These are phyloP conservation scores for Callinectes sapidus DNA, from an alignment of 2,888 invertebrate genomes.

Conservation along the genomic window DNA sequence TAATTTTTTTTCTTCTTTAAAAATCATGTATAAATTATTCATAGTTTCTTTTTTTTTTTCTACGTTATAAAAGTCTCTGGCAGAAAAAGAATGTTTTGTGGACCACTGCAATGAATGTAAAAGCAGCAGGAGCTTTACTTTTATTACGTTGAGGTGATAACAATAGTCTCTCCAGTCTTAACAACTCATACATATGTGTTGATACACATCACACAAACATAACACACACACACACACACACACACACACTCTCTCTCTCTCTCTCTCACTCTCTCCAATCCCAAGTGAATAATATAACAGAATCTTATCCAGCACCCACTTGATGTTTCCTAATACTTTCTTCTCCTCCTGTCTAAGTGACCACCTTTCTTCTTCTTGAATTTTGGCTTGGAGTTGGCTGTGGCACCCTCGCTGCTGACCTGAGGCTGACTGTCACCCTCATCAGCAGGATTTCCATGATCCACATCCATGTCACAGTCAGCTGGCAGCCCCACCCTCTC, in stretches of 20 bases:
- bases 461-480: conserved; percentile 49
- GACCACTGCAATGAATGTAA: too few relatives aligned
- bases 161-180: background rate
- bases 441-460: background rate
- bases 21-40: too few relatives aligned
- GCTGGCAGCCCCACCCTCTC: conserved; percentile 57
- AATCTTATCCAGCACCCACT: background rate
- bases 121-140: too few relatives aligned
- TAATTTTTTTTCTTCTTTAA: too few relatives aligned
- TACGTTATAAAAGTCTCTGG: too few relatives aligned
- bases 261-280: background rate
- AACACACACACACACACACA: background rate
- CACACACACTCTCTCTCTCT: background rate
- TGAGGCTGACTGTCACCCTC: background rate
- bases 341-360: conserved; percentile 50
- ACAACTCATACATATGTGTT: background rate
- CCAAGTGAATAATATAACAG: background rate
- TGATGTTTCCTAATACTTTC: background rate
- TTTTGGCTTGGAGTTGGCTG: conserved; percentile 40
- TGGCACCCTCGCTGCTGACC: background rate
- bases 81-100: too few relatives aligned
- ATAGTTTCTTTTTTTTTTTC: too few relatives aligned
- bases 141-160: background rate
- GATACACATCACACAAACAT: background rate
- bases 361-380: conserved; percentile 66